Evolutionary conservation across 2,113 vertebrate species (phyloP), one percentile per base, ranked within the genome.

Genomic region (Acanthisitta chloris): DNA sequence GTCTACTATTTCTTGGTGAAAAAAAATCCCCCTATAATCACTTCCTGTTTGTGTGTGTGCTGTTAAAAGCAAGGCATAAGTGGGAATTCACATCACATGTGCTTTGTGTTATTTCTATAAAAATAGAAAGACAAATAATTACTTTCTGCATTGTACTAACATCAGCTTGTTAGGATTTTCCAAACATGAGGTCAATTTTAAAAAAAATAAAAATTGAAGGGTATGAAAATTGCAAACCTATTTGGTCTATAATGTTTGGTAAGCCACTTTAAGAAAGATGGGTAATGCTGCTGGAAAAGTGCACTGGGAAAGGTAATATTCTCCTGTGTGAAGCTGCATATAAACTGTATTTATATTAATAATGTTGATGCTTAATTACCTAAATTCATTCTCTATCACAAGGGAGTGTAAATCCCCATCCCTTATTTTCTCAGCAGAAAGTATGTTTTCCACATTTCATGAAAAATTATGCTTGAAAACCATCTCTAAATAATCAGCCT

Each of bases 41-140:
- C n/a, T 26, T 66, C 15, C 17, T 54, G 19, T 20, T 85, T 42
- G 9, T 45, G 12, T 62, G 45, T 34, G 23, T 66, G 42, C 65
- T 81, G 55, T 14, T 74, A 51, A 65, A 66, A 31, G n/a, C 73
- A 79, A 74, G 20, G 66, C 42, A 0, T 51, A 81, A 74, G 46
- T 71, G 24, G 52, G 65, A 90, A 90, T 85, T 45, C 54, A 62
- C n/a, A 54, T 76, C 62, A 79, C 52, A 62, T 46, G 14, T 87
- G 78, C 65, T 62, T 81, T 84, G 17, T 51, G 42, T 90, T 87
- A 79, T 55, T 87, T 71, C 78, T 85, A 61, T 82, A 88, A 79
- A 90, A 96, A 87, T 8, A 87, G 65, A 88, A 81, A 70, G 70
- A 78, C 14, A 34, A 70, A 55, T 67, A 74, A 93, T 91, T 90